These are phyloP conservation scores for Epinephelus lanceolatus DNA, from an alignment of 2,113 vertebrate species.

Conservation along the genomic window DNA sequence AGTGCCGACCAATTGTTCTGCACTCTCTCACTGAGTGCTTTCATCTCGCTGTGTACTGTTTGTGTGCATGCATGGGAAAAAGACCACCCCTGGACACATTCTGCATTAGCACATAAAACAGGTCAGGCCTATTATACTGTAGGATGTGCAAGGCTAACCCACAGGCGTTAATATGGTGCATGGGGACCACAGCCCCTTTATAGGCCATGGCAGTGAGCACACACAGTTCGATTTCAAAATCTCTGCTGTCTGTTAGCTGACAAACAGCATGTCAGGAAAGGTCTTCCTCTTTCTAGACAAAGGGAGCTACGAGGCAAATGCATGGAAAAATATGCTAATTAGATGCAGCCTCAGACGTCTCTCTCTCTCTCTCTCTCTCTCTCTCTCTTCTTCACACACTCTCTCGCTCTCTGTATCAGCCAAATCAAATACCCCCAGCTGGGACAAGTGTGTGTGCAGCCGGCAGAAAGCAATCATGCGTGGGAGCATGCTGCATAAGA, in stretches of 20 bases:
- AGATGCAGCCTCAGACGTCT: slow-evolving; percentile 72
- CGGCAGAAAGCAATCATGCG: slow-evolving; percentile 53
- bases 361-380: slow-evolving; percentile 29
- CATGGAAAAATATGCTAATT: slow-evolving; percentile 83
- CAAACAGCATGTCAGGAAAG: slow-evolving; percentile 46
- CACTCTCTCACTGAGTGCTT: slow-evolving; percentile 48
- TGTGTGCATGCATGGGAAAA: slow-evolving; percentile 47
- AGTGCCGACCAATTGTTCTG: slow-evolving; percentile 40
- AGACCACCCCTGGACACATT: slow-evolving; percentile 49
- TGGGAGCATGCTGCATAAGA: slow-evolving; percentile 67
- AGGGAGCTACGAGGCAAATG: slow-evolving; percentile 65
- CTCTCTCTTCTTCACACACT: slow-evolving; percentile 49
- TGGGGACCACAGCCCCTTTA: slow-evolving; percentile 54
- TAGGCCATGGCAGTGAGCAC: slow-evolving; percentile 41
- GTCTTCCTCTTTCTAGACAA: slow-evolving; percentile 77
- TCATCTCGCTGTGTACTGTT: slow-evolving; percentile 39
- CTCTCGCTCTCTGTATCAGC: slow-evolving; percentile 42
- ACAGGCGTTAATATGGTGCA: slow-evolving; percentile 40
- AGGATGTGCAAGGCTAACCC: slow-evolving; percentile 20
- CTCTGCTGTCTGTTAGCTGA: slow-evolving; percentile 11
- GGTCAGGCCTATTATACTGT: slow-evolving; percentile 62
- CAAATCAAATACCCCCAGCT: slow-evolving; percentile 74
- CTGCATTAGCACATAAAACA: slow-evolving; percentile 55
- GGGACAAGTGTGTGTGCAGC: slow-evolving; percentile 68
- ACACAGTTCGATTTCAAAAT: slow-evolving; percentile 45